Base-by-base conservation (phyloP, 2,113 vertebrate species). In the Anseranas semipalmata region DNA sequence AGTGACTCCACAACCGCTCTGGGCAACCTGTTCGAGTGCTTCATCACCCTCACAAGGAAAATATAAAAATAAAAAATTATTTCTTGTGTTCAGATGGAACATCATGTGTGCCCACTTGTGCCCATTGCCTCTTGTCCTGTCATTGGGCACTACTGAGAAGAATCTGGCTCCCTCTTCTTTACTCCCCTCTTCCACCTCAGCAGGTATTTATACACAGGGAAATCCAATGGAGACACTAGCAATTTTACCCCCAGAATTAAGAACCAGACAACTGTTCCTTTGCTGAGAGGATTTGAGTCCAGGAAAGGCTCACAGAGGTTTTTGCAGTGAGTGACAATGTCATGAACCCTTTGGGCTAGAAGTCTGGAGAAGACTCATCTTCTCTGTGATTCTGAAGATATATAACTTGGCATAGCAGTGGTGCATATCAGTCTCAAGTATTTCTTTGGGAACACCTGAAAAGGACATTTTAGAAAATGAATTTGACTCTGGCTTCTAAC, bases 401-500 rank as follows among this genome's bases (percentile, higher is more conserved):
- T 63, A 6, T 50, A 77, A 68, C 46, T 78, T 66, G 43, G 41
- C 58, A 62, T 17, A 90, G 73, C 32, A 19, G 53, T 41, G 27
- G 27, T 78, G 18, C 37, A 66, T 81, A 70, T 55, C 22, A 65
- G 21, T 21, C 66, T 63, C 45, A 86, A 66, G 39, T 72, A 86
- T 86, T 91, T 87, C 52, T 89, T 83, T 84, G 37, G 41, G 46
- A 96, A 89, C 52, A 72, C 45, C 67, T 67, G 82, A 68, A 95
- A 93, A 90, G 85, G 87, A 95, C 72, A 50, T 85, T 93, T 95
- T 70, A 90, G 82, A 95, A 93, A 95, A 92, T 78, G 43, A 89
- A 90, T 77, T 94, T 95, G 77, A 84, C 67, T 95, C 80, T 83
- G 76, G 62, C 67, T 94, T 94, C 77, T 95, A 90, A 95, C 90